Percentiles rank a stretch among this genome's conserved stretches.
Evolutionary conservation across 2,113 vertebrate genomes (phyloP).

Genomic region (Indicator maculatus): DNA sequence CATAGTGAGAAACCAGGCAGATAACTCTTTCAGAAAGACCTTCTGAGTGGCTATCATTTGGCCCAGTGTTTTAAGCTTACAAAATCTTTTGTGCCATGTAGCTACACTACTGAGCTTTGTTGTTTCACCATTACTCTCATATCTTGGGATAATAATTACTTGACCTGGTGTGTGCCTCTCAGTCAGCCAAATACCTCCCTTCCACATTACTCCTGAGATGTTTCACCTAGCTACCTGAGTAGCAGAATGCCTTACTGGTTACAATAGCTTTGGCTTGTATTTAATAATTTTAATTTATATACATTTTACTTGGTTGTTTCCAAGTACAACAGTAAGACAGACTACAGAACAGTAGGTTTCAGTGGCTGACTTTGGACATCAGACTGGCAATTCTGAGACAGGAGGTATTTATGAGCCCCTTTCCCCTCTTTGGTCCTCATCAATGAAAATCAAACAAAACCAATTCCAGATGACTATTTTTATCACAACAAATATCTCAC

Average conservation of each 20-base stretch:
- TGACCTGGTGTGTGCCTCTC: neutral
- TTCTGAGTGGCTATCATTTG: neutral
- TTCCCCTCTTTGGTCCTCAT: neutral
- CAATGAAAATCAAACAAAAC: neutral
- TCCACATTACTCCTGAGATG: neutral
- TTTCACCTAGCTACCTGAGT: neutral
- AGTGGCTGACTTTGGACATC: neutral
- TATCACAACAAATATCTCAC: neutral
- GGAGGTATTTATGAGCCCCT: neutral
- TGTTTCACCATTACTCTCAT: neutral
- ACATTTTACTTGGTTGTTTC: neutral
- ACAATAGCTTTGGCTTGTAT: neutral
- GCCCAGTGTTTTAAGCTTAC: neutral
- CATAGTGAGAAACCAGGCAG: neutral
- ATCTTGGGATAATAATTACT: neutral
- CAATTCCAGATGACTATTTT: neutral
- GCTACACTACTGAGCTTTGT: neutral
- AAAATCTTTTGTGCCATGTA: neutral
- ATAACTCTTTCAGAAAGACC: neutral
- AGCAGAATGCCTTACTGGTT: neutral
- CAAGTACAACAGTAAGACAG: neutral
- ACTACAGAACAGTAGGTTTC: neutral
- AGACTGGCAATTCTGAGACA: neutral
- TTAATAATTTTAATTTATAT: neutral
- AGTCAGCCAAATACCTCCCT: neutral